Evolutionary conservation across 30 jellyfish, hydroid and myxozoan genomes (phyloP).

Genomic region (Aurelia coerulea): DNA sequence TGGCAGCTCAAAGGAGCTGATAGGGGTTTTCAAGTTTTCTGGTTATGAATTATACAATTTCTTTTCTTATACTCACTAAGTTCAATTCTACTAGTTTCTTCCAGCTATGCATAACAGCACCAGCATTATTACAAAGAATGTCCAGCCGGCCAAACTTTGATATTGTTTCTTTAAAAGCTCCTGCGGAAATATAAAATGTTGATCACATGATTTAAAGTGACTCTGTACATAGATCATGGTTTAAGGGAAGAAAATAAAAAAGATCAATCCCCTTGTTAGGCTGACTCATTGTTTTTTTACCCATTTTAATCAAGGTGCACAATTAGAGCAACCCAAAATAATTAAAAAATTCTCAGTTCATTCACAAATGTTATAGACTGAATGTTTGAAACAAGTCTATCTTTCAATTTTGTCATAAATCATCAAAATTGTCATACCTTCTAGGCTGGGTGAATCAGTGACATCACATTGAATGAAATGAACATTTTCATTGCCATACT

Average conservation of each 20-base stretch:
- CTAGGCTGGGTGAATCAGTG: constrained; percentile 44
- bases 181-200: constrained; percentile 20
- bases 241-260: too few species aligned
- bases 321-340: too few species aligned
- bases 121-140: constrained; percentile 82
- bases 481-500: constrained; percentile 52
- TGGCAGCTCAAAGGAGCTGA: too few species aligned
- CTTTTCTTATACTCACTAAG: constrained; percentile 25
- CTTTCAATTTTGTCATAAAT: background rate
- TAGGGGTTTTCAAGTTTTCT: too few species aligned
- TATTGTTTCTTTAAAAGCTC: constrained; percentile 45
- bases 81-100: constrained; percentile 53
- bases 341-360: too few species aligned
- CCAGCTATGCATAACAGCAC: constrained; percentile 32
- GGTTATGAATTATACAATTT: too few species aligned
- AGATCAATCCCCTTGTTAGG: too few species aligned
- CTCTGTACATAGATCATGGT: background rate
- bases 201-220: background rate
- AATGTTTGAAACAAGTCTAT: too few species aligned
- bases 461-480: constrained; percentile 76
- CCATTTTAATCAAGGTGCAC: too few species aligned
- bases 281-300: too few species aligned
- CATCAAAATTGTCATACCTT: constrained; percentile 30
- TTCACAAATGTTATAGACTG: too few species aligned
- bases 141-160: constrained; percentile 69